Base-by-base conservation (phyloP, 2,113 vertebrate species). In the Numenius arquata region DNA sequence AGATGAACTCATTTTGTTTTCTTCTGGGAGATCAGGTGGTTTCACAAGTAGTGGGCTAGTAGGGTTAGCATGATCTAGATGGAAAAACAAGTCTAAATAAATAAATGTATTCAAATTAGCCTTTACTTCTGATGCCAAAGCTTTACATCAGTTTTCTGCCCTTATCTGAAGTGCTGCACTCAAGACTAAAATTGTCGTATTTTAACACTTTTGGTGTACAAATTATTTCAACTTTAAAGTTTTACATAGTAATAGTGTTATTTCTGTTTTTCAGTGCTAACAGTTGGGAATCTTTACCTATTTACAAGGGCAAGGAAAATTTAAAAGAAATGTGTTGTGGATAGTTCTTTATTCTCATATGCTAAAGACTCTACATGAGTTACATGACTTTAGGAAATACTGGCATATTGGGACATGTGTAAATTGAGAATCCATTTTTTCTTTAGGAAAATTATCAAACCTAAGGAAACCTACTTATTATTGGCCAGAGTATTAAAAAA, bases 1-100 rank as follows among this genome's bases (percentile, higher is more conserved):
- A 72, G 99, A 98, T 71, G 99, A 96, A 85, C 98, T 97, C 43
- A 99, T 97, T 95, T 99, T 99, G 95, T 97, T 98, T 97, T 99
- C 99, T 98, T 99, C 99, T 11, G 98, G 98, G 94, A 99, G 98
- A 92, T 99, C 99, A 67, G 99, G 98, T 38, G 99, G 98, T 95
- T 99, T 99, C 78, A 98, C 97, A 95, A 99, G 98, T 74, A 99
- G 97, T 30, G 99, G 99, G 96, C 99, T 99, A 59, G 99, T 99
- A 14, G 99, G 99, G 96, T 99, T 99, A 91, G 98, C 97, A 93
- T 99, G 98, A 97, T 99, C 99, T 99, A 90, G 45, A 83, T 56
- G 40, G 72, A 71, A 96, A 96, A 95, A 72, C 86, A 66, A n/a
- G 58, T 36, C 13, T n/a, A 77, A 78, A 66, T 77, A 36, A 91